Evolutionary conservation across 2,888 invertebrate genomes (phyloP).

Genomic region (Autographa gamma): DNA sequence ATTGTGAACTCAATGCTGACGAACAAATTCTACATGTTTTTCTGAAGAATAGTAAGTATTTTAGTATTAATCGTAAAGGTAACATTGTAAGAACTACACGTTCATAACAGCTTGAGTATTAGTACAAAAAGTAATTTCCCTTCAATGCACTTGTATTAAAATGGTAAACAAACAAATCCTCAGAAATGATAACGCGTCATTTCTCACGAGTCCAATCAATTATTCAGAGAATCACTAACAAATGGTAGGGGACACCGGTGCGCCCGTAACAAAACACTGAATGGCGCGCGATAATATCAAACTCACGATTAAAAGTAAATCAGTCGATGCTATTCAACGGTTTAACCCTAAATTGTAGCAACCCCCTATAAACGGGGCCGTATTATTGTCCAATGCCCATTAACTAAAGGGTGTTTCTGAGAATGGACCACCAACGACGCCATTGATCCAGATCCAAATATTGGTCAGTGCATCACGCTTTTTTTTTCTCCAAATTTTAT

Average conservation of each 20-base stretch:
- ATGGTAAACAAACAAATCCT: conserved; percentile 33
- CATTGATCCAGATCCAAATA: conserved; percentile 78
- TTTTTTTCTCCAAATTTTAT: conserved; percentile 64
- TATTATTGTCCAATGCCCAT: conserved; percentile 71
- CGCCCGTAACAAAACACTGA: conserved; percentile 81
- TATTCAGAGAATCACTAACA: conserved; percentile 56
- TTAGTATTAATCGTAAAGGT: no score
- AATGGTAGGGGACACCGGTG: conserved; percentile 58
- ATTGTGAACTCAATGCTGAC: neutral
- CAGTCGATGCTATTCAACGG: conserved; percentile 77
- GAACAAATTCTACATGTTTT: no score
- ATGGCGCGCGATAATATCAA: conserved; percentile 80
- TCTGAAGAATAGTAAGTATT: no score
- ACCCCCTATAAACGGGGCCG: conserved; percentile 72
- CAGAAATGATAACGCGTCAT: conserved; percentile 41
- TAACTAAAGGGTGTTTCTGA: conserved; percentile 80
- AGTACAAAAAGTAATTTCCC: no score
- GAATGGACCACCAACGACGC: conserved; percentile 84
- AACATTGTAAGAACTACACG: neutral
- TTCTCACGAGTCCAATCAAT: conserved; percentile 51
- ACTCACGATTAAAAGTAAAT: conserved; percentile 85
- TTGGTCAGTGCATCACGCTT: conserved; percentile 72
- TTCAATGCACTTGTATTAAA: neutral
- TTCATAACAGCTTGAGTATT: no score
- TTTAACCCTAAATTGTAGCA: conserved; percentile 76